Percentiles rank a stretch among this genome's conserved stretches.
These are phyloP conservation scores for Pangasius macronema DNA, from an alignment of 2,797 vertebrate genomes.

Conservation along the genomic window DNA sequence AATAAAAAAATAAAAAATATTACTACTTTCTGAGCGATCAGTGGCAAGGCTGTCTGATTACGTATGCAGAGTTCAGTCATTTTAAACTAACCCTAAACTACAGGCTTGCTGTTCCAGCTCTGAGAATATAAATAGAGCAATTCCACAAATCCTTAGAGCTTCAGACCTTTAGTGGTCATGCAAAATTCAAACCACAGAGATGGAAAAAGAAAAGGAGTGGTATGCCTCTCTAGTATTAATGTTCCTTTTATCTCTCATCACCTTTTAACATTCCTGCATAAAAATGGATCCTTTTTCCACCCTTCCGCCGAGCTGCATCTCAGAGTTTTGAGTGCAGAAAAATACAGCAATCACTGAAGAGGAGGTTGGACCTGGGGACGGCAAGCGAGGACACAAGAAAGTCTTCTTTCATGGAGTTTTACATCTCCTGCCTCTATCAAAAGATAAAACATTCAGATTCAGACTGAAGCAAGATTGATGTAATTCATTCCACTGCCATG, in stretches of 20 bases:
- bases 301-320: background rate
- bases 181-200: constrained; percentile 58
- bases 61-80: constrained; percentile 28
- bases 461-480: constrained; percentile 32
- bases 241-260: constrained; percentile 55
- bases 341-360: constrained; percentile 47
- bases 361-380: background rate
- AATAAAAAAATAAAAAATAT: constrained; percentile 1
- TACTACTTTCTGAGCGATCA: constrained; percentile 37
- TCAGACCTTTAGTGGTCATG: constrained; percentile 58
- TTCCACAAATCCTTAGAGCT: constrained; percentile 48
- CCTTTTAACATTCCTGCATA: constrained; percentile 45
- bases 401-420: constrained; percentile 17
- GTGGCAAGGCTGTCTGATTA: constrained; percentile 36
- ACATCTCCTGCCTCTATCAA: background rate
- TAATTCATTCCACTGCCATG: constrained; percentile 22
- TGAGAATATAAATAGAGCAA: constrained; percentile 52
- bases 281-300: constrained; percentile 30
- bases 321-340: constrained; percentile 34
- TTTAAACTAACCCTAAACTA: constrained; percentile 49
- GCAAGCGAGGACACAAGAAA: background rate
- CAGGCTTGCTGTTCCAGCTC: background rate
- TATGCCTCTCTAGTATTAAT: constrained; percentile 48
- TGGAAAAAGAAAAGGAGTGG: constrained; percentile 42
- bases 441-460: constrained; percentile 4